These are phyloP conservation scores for Ctenoplectra terminalis DNA, from an alignment of 1,140 invertebrate genomes.

Conservation along the genomic window DNA sequence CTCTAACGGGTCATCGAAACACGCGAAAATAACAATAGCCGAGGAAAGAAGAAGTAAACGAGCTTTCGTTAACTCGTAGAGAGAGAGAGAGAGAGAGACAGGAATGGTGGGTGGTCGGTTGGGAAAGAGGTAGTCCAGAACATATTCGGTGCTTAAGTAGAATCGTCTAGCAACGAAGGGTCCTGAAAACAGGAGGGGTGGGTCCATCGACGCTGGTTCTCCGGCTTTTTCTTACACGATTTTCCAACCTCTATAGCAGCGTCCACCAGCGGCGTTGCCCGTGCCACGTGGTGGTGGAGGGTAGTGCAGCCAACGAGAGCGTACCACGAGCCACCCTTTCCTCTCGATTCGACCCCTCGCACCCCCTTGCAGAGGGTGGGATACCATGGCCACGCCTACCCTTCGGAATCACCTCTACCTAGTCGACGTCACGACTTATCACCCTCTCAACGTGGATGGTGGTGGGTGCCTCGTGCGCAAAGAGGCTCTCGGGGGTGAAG, in stretches of 20 bases:
- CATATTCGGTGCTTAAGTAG: constrained; percentile 58
- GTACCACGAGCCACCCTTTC: constrained; percentile 72
- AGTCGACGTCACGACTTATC: constrained; percentile 82
- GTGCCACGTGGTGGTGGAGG: constrained; percentile 70
- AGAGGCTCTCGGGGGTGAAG: constrained; percentile 5
- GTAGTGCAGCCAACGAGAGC: constrained; percentile 75
- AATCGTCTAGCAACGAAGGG: constrained; percentile 37
- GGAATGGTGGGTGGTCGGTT: neutral
- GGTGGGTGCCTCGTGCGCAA: constrained; percentile 34
- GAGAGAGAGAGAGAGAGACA: neutral
- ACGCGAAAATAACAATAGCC: constrained; percentile 56
- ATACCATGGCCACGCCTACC: constrained; percentile 75
- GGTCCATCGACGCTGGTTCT: constrained; percentile 59
- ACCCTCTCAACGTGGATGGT: constrained; percentile 74
- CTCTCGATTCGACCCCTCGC: constrained; percentile 62
- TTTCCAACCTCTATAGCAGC: constrained; percentile 64
- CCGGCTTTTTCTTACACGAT: constrained; percentile 74
- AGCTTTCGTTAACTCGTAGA: too few relatives aligned
- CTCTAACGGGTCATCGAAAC: constrained; percentile 41
- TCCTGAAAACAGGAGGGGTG: constrained; percentile 37
- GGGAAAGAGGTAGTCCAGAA: constrained; percentile 2
- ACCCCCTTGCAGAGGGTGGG: constrained; percentile 66
- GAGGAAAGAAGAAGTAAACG: neutral
- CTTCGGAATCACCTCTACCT: constrained; percentile 71
- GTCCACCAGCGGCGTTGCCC: constrained; percentile 50